phyloP scores from a whole-genome alignment of 2,797 vertebrate genomes.

The Sternotherus odoratus region DNA sequence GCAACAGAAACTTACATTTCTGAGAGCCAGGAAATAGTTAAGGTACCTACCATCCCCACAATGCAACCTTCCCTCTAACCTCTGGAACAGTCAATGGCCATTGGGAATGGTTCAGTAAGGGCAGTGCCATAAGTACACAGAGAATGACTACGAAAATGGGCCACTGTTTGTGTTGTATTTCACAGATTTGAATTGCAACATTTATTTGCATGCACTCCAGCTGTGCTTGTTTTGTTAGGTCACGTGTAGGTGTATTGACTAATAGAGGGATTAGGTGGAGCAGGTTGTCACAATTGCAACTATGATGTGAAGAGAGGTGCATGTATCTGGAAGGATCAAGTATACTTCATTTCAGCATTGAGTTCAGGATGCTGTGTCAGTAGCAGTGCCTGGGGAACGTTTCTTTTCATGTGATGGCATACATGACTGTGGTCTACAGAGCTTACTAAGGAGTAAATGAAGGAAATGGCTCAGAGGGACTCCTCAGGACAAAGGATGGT shows the following conservation, averaged over 20 bases:
- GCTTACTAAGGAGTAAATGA: not conserved
- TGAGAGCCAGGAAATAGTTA: not conserved
- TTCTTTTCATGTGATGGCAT: not conserved
- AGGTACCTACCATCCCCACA: not conserved
- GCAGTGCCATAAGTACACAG: not conserved
- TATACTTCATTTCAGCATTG: not conserved
- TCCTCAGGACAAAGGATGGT: not conserved
- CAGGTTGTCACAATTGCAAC: not conserved
- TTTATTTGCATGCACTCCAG: not conserved
- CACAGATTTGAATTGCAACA: not conserved
- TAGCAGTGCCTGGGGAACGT: not conserved
- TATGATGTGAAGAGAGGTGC: not conserved
- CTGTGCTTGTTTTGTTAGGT: not conserved
- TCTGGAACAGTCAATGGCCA: not conserved
- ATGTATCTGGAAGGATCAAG: not conserved
- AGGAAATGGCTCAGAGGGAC: not conserved
- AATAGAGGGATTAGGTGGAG: not conserved
- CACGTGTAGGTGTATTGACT: not conserved
- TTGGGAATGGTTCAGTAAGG: conserved; percentile 1
- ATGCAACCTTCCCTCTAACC: not conserved
- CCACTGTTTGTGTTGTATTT: not conserved
- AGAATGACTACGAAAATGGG: not conserved
- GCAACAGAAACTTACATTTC: not conserved
- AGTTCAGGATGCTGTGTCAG: conserved; percentile 4
- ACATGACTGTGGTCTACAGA: not conserved